phyloP scores from a whole-genome alignment of 2,888 invertebrate genomes.

The Aromia moschata region DNA sequence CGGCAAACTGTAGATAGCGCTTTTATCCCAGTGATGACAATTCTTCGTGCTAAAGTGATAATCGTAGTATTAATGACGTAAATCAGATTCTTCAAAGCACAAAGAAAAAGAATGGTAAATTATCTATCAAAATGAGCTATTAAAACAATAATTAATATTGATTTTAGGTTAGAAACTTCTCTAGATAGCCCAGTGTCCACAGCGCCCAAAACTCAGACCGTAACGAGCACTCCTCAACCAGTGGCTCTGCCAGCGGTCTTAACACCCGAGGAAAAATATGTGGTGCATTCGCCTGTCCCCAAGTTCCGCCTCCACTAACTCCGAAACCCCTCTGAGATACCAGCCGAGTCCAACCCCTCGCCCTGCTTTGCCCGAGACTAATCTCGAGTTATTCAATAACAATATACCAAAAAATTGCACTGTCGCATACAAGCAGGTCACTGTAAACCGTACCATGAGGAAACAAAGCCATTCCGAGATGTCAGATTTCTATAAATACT shows the following conservation, averaged over 20 bases:
- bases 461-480: slow-evolving; percentile 97
- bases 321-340: slow-evolving; percentile 61
- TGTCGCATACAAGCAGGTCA: slow-evolving; percentile 87
- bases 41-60: slow-evolving; percentile 61
- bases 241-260: slow-evolving; percentile 43
- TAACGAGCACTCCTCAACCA: slow-evolving; percentile 33
- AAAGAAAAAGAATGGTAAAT: slow-evolving; percentile 62
- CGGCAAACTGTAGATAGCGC: slow-evolving; percentile 59
- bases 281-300: slow-evolving; percentile 36
- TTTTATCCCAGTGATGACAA: slow-evolving; percentile 62
- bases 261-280: slow-evolving; percentile 49
- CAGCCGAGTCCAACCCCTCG: slow-evolving; percentile 61
- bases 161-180: slow-evolving; percentile 60
- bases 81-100: slow-evolving; percentile 54
- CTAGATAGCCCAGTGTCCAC: slow-evolving; percentile 58
- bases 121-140: background rate
- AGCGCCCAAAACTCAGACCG: slow-evolving; percentile 43
- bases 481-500: slow-evolving; percentile 98
- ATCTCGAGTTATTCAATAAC: slow-evolving; percentile 62
- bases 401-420: slow-evolving; percentile 86
- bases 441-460: slow-evolving; percentile 91
- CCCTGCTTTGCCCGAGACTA: slow-evolving; percentile 54
- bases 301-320: slow-evolving; percentile 45
- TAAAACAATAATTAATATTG: background rate
- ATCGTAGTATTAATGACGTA: slow-evolving; percentile 54